These are phyloP conservation scores for Ursus arctos DNA, from an alignment of 2,113 vertebrate genomes.

Conservation along the genomic window DNA sequence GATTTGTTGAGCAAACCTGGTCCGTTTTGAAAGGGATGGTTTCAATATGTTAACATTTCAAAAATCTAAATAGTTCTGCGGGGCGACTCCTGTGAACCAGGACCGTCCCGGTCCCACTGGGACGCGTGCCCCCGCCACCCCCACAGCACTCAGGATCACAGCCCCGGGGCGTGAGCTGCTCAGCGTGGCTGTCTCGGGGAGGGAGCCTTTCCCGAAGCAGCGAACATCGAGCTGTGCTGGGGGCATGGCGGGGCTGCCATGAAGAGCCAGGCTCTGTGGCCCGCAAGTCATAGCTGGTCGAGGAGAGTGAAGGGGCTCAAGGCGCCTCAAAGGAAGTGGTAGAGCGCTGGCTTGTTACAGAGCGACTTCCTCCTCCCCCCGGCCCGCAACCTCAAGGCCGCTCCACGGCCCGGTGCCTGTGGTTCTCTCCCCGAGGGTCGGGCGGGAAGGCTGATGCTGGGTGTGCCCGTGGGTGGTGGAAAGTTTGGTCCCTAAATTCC, in stretches of 20 bases:
- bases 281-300: constrained; percentile 62
- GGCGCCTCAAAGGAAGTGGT: constrained; percentile 81
- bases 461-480: constrained; percentile 79
- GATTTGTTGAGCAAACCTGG: neutral
- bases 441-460: constrained; percentile 70
- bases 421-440: constrained; percentile 78
- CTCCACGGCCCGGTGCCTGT: constrained; percentile 77
- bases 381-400: constrained; percentile 80
- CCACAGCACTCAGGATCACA: neutral
- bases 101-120: neutral
- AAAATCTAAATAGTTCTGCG: neutral
- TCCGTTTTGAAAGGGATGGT: constrained; percentile 67
- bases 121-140: neutral
- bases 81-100: neutral
- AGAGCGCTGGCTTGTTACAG: constrained; percentile 66
- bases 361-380: constrained; percentile 77
- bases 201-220: neutral
- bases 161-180: neutral
- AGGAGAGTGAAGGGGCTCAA: constrained; percentile 70
- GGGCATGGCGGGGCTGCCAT: constrained; percentile 13
- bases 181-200: neutral
- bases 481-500: constrained; percentile 75
- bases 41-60: neutral
- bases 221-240: neutral
- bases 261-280: constrained; percentile 50